Conservation (phyloP, 1,140 invertebrate genomes). For the Trichoplusia ni region DNA sequence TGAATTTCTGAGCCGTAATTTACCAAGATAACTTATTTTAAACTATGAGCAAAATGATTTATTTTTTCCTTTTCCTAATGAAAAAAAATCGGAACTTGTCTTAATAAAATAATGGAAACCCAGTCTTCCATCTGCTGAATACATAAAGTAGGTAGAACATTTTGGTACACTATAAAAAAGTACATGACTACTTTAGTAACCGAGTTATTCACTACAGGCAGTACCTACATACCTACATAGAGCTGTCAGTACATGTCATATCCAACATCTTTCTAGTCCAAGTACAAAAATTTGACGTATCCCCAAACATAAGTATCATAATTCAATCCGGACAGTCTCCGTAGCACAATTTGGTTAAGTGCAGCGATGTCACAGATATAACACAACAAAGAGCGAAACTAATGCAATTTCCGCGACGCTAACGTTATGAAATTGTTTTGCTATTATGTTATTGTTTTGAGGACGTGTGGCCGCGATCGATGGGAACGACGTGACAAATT, state of each 20-base stretch:
- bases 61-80: no score
- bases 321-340: neutral
- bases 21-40: no score
- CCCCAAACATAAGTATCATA: slow-evolving; percentile 3
- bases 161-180: no score
- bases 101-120: no score
- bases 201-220: no score
- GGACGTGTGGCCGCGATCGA: neutral
- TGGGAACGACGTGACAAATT: neutral
- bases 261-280: neutral
- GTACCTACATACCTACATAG: neutral
- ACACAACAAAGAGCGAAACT: slow-evolving; percentile 10
- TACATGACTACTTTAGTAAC: no score
- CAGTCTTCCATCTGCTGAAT: no score
- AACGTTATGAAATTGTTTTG: slow-evolving; percentile 3
- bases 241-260: neutral
- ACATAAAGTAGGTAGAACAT: no score
- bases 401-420: slow-evolving; percentile 2
- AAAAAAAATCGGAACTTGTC: no score
- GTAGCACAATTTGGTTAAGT: slow-evolving; percentile 8
- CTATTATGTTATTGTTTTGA: neutral
- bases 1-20: no score
- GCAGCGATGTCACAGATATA: slow-evolving; percentile 12
- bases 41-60: no score
- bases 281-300: neutral